These are phyloP conservation scores for Hemitrygon akajei DNA, from an alignment of 2,797 vertebrate species.

Conservation along the genomic window DNA sequence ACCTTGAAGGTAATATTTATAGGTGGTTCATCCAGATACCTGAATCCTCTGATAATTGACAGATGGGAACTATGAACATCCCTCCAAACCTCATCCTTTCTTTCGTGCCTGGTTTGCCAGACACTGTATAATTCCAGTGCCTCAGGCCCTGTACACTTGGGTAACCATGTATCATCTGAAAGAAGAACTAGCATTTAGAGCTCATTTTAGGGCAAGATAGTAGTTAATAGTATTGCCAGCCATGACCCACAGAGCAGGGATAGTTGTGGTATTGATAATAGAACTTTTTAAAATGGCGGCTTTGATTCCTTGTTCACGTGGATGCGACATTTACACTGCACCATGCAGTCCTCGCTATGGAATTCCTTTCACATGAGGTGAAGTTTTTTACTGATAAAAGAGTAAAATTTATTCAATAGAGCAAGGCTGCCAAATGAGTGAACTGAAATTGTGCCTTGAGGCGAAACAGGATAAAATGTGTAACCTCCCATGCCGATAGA, in stretches of 20 bases:
- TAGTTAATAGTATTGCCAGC: background rate
- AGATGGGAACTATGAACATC: background rate
- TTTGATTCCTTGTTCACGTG: background rate
- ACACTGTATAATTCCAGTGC: background rate
- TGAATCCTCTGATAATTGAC: background rate
- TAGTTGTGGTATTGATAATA: background rate
- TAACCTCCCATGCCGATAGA: background rate
- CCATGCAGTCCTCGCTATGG: background rate
- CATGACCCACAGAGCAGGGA: background rate
- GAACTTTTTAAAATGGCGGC: background rate
- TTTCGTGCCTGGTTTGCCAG: background rate
- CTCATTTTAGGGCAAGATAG: background rate
- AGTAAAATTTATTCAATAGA: conserved; percentile 14
- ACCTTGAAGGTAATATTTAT: background rate
- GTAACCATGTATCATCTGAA: background rate
- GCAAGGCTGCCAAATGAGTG: conserved; percentile 9
- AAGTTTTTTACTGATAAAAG: background rate
- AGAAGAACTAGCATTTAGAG: background rate
- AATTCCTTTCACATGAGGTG: background rate
- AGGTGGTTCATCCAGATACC: background rate
- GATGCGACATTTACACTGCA: background rate
- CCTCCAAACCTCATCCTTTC: background rate
- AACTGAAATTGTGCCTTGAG: conserved; percentile 24
- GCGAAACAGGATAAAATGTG: background rate
- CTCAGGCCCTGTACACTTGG: background rate